These are phyloP conservation scores for Diarsia mendica DNA, from an alignment of 2,888 invertebrate species.

Conservation along the genomic window DNA sequence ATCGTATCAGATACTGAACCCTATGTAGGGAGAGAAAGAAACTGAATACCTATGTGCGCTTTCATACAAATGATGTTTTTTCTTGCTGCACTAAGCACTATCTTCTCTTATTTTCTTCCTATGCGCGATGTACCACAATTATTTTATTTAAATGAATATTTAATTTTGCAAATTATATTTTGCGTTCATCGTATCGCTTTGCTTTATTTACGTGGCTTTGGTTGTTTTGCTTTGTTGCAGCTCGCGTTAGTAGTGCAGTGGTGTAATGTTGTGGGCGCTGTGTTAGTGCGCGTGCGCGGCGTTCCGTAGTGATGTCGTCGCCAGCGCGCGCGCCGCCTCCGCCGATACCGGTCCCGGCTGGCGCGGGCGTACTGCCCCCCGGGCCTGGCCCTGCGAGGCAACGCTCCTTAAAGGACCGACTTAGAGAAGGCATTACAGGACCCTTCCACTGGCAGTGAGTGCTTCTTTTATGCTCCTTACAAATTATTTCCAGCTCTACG, in stretches of 20 bases:
- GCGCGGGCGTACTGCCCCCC: conserved; percentile 86
- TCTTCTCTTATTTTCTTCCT: conserved; percentile 18
- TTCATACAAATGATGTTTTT: background rate
- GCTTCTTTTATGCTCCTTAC: conserved; percentile 58
- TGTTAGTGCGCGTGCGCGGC: conserved; percentile 75
- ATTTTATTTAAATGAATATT: conserved; percentile 67
- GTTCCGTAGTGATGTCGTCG: conserved; percentile 79
- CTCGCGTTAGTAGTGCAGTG: conserved; percentile 85
- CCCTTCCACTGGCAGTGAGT: conserved; percentile 96
- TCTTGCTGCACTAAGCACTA: conserved; percentile 25
- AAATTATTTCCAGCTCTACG: conserved; percentile 49
- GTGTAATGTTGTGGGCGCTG: conserved; percentile 80
- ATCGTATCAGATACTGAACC: background rate
- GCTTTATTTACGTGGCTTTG: conserved; percentile 89
- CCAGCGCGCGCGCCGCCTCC: conserved; percentile 82
- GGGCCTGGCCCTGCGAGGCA: conserved; percentile 92
- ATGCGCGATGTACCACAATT: conserved; percentile 62
- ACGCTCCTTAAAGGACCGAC: conserved; percentile 94
- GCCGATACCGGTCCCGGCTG: conserved; percentile 81
- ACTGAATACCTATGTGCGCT: conserved; percentile 2
- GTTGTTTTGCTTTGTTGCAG: conserved; percentile 88
- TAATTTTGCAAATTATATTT: conserved; percentile 67
- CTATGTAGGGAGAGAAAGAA: background rate
- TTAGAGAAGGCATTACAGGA: conserved; percentile 94
- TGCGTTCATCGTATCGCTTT: conserved; percentile 73